These are phyloP conservation scores for Eulemur macaco DNA, from an alignment of 2,113 vertebrate species.

Conservation along the genomic window DNA sequence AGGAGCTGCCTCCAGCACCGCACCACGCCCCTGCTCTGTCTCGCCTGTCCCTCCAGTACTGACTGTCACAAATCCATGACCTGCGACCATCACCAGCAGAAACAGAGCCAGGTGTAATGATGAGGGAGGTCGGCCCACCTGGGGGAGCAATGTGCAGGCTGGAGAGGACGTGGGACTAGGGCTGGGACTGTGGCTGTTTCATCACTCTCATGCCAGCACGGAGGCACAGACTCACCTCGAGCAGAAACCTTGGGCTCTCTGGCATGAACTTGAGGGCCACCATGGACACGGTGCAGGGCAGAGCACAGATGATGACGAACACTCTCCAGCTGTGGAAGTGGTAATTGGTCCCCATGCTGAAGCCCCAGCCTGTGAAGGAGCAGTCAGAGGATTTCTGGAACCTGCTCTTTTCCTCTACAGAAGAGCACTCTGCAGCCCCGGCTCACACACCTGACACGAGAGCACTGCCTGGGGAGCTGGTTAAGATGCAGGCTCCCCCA, in stretches of 20 bases:
- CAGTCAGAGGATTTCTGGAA: neutral
- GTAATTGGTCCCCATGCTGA: conserved; percentile 93
- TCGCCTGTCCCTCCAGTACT: fast-evolving
- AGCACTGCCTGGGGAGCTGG: fast-evolving
- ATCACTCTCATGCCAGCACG: fast-evolving
- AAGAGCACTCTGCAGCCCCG: neutral
- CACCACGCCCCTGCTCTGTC: too few relatives aligned
- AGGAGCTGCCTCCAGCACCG: fast-evolving
- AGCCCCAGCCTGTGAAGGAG: conserved; percentile 93
- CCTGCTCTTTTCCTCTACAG: neutral
- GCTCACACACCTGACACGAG: neutral
- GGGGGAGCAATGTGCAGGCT: fast-evolving
- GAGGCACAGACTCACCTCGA: conserved; percentile 90
- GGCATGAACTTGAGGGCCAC: conserved; percentile 95
- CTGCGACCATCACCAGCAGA: neutral
- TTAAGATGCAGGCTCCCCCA: too few relatives aligned
- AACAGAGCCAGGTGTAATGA: neutral
- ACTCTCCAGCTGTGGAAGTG: conserved; percentile 98
- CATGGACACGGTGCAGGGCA: conserved; percentile 92
- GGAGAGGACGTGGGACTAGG: neutral
- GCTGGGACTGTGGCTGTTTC: neutral
- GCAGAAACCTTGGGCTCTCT: conserved; percentile 96
- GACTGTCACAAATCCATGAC: neutral
- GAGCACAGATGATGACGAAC: conserved; percentile 93
- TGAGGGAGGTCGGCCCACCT: neutral